Conservation (phyloP, 2,888 invertebrate species). For the Cosmia trapezina region DNA sequence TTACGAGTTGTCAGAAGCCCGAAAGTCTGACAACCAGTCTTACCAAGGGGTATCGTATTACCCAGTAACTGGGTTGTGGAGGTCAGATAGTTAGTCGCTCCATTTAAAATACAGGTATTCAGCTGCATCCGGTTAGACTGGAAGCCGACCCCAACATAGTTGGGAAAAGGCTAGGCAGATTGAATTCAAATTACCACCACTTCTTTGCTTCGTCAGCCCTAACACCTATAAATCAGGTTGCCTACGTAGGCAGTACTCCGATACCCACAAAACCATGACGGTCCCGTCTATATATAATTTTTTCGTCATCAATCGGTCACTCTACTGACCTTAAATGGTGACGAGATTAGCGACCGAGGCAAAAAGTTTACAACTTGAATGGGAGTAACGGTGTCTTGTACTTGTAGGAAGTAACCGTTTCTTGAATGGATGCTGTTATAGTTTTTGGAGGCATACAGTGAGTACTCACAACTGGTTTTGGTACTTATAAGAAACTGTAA, state of each 20-base stretch:
- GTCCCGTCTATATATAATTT: constrained; percentile 55
- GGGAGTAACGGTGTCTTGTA: constrained; percentile 41
- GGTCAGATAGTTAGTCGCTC: too few species aligned
- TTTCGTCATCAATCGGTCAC: constrained; percentile 57
- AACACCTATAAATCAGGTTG: neutral
- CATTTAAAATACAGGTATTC: too few species aligned
- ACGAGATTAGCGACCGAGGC: constrained; percentile 35
- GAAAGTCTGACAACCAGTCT: too few species aligned
- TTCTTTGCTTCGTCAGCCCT: constrained; percentile 19
- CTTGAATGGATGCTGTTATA: constrained; percentile 38
- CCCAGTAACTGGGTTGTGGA: too few species aligned
- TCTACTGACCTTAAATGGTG: constrained; percentile 54
- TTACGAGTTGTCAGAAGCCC: too few species aligned
- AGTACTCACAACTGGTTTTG: constrained; percentile 13
- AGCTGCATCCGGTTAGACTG: too few species aligned
- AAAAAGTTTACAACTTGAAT: constrained; percentile 54
- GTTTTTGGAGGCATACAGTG: neutral
- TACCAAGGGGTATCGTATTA: too few species aligned
- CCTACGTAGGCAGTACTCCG: constrained; percentile 5
- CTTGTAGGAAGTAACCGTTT: constrained; percentile 27
- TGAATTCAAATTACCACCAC: too few species aligned
- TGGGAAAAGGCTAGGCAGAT: too few species aligned
- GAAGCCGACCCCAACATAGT: too few species aligned
- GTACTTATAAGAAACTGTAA: neutral
- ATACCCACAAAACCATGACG: constrained; percentile 55